Conservation (phyloP, 2,797 vertebrate species). For the Cirrhinus molitorella region DNA sequence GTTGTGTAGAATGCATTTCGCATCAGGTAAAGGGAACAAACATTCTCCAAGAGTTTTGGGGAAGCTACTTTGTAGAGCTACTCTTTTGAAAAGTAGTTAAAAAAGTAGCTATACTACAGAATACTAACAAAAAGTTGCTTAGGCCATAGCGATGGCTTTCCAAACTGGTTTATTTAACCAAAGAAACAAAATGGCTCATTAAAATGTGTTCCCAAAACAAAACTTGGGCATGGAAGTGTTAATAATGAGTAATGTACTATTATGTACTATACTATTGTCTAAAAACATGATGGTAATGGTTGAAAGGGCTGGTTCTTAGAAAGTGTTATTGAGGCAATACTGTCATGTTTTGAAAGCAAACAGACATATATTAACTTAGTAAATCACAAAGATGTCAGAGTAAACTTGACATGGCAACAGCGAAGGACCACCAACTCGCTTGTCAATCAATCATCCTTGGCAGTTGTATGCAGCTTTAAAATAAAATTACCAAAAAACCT, state of each 20-base stretch:
- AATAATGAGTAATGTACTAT: neutral
- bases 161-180: neutral
- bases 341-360: neutral
- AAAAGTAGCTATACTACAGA: neutral
- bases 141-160: too few species aligned
- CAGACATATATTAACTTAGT: neutral
- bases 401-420: neutral
- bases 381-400: neutral
- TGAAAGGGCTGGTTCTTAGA: neutral
- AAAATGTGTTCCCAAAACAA: neutral
- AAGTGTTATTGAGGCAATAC: neutral
- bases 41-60: neutral
- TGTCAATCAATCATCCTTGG: neutral
- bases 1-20: neutral
- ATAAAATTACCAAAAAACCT: too few species aligned
- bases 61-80: neutral
- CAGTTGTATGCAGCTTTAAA: neutral
- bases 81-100: neutral
- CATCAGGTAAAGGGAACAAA: conserved; percentile 1
- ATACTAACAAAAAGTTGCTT: too few species aligned
- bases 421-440: neutral
- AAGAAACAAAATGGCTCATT: neutral
- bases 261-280: neutral
- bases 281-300: neutral
- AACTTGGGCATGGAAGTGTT: neutral